These are phyloP conservation scores for Cryptus viduatorius DNA, from an alignment of 2,888 invertebrate genomes.

Conservation along the genomic window DNA sequence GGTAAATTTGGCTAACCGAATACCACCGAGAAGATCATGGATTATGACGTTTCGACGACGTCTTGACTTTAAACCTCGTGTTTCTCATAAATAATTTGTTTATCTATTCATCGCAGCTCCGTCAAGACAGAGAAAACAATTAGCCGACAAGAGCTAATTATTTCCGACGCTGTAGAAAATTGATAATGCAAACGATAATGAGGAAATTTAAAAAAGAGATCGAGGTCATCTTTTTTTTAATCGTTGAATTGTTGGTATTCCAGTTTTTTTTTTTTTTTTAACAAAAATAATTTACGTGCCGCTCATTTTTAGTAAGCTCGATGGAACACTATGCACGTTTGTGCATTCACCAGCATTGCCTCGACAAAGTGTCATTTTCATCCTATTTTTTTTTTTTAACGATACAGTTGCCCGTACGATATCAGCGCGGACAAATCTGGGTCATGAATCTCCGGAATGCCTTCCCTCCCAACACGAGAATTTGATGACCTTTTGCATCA, in stretches of 20 bases:
- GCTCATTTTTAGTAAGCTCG: background rate
- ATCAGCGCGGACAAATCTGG: slow-evolving; percentile 48
- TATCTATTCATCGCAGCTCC: background rate
- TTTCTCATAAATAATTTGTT: slow-evolving; percentile 40
- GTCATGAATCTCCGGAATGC: slow-evolving; percentile 18
- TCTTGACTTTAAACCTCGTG: slow-evolving; percentile 24
- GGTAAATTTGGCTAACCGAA: slow-evolving; percentile 65
- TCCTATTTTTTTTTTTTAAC: slow-evolving; percentile 30
- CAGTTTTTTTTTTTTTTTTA: background rate
- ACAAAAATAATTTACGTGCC: background rate
- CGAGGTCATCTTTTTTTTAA: background rate
- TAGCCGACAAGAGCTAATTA: background rate
- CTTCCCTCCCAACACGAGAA: background rate
- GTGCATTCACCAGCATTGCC: background rate
- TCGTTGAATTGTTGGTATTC: background rate
- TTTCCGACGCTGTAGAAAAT: background rate
- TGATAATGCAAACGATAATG: background rate
- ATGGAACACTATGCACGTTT: background rate
- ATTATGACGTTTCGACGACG: slow-evolving; percentile 55
- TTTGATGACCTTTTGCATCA: background rate
- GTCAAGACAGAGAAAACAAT: background rate
- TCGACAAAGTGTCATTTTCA: slow-evolving; percentile 27
- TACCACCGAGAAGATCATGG: slow-evolving; percentile 25
- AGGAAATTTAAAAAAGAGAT: background rate
- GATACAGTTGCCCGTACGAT: slow-evolving; percentile 10